These are phyloP conservation scores for Tetraodon nigroviridis DNA, from an alignment of 2,113 vertebrate species.

Conservation along the genomic window DNA sequence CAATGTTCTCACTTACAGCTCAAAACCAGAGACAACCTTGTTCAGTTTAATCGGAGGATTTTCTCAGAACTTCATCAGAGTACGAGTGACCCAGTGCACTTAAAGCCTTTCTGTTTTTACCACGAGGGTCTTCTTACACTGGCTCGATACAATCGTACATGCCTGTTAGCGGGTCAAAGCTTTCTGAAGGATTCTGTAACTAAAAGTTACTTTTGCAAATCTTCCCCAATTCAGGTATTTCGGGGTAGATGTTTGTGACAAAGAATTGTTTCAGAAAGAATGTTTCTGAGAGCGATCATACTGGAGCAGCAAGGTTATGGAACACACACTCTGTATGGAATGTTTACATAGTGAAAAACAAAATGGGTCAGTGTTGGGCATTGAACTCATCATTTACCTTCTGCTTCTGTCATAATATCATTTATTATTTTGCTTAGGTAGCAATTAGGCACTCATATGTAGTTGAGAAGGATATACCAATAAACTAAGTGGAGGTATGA, in stretches of 20 bases:
- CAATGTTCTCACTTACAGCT: slow-evolving; percentile 2
- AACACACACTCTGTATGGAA: background rate
- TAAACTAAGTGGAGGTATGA: no score
- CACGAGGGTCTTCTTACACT: slow-evolving; percentile 20
- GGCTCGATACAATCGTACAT: background rate
- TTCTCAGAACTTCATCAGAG: slow-evolving; percentile 44
- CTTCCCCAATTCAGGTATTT: no score
- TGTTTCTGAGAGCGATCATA: background rate
- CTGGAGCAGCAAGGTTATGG: slow-evolving; percentile 1
- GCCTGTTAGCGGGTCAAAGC: no score
- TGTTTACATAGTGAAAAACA: background rate
- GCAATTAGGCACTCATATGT: no score
- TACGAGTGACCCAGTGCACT: slow-evolving; percentile 32
- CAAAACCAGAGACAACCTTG: slow-evolving; percentile 1
- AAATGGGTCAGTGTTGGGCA: background rate
- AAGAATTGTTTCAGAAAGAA: slow-evolving; percentile 1
- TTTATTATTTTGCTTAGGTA: no score
- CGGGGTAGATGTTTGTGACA: background rate
- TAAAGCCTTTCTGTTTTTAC: background rate
- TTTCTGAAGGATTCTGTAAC: background rate
- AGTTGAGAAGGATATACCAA: no score
- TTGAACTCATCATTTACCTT: background rate
- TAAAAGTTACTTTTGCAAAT: background rate
- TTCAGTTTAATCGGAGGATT: slow-evolving; percentile 28
- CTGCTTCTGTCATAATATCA: background rate